Conservation (phyloP, 2,113 vertebrate species). For the Scopus umbretta region DNA sequence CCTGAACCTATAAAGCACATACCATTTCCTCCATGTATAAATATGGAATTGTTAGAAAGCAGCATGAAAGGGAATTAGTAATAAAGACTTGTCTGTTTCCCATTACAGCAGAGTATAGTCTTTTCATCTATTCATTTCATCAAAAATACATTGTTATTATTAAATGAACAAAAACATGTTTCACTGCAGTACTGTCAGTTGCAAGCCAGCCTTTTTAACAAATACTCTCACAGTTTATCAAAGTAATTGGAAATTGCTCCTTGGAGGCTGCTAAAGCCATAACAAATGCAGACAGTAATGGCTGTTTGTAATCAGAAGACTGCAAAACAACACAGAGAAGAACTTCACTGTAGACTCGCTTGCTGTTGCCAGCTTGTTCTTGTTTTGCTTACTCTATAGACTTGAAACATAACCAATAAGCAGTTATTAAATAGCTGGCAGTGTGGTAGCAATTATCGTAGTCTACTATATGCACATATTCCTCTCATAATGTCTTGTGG, state of each 20-base stretch:
- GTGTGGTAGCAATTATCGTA: not conserved
- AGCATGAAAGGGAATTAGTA: not conserved
- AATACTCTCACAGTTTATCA: not conserved
- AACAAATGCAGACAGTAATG: slow-evolving; percentile 16
- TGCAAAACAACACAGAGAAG: not conserved
- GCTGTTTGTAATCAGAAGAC: not conserved
- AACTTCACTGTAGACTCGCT: not conserved
- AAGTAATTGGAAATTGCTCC: slow-evolving; percentile 35
- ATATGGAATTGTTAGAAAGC: not conserved
- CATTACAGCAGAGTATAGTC: not conserved
- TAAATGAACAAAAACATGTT: not conserved
- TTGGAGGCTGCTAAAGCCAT: slow-evolving; percentile 25
- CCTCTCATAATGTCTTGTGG: not conserved
- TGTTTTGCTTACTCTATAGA: not conserved
- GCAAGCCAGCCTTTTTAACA: slow-evolving; percentile 13
- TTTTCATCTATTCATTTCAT: not conserved
- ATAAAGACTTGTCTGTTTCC: not conserved
- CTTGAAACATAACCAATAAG: not conserved
- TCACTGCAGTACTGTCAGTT: not conserved
- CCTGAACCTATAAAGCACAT: not conserved
- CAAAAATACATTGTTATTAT: not conserved
- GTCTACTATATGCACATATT: not conserved
- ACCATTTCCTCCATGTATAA: not conserved
- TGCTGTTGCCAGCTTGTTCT: not conserved
- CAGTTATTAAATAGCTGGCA: not conserved